phyloP scores from a whole-genome alignment of 2,113 vertebrate genomes.

The Poicephalus meyeri region DNA sequence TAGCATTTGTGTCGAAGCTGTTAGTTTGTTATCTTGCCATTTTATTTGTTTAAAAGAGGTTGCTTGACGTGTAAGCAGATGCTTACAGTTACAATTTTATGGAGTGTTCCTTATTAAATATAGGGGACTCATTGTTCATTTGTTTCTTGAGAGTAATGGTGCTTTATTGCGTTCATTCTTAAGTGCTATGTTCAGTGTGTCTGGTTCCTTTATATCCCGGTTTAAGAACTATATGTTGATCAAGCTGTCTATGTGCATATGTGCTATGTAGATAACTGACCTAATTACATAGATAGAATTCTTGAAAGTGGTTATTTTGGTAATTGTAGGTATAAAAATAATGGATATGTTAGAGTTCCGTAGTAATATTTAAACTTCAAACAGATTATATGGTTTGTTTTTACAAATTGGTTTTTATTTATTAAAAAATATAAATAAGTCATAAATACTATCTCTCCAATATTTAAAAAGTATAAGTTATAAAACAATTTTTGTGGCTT shows the following conservation, averaged over 20 bases:
- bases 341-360: not conserved
- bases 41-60: not conserved
- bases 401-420: constrained; percentile 21
- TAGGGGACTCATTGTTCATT: not conserved
- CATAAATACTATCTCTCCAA: constrained; percentile 20
- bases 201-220: not conserved
- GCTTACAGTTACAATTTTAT: not conserved
- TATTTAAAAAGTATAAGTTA: constrained; percentile 45
- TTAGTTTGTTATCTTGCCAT: not conserved
- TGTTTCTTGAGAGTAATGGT: not conserved
- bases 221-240: not conserved
- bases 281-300: not conserved
- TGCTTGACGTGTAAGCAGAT: not conserved
- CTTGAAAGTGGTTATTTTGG: not conserved
- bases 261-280: not conserved
- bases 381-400: not conserved
- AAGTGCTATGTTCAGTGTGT: not conserved
- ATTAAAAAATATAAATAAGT: constrained; percentile 49
- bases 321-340: not conserved
- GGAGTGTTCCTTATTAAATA: not conserved
- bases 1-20: not conserved
- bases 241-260: not conserved
- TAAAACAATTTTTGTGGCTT: not conserved
- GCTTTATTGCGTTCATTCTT: not conserved
- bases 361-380: not conserved